These are phyloP conservation scores for Crocodylus rhombifer DNA, from an alignment of 2,797 vertebrate genomes.

Conservation along the genomic window DNA sequence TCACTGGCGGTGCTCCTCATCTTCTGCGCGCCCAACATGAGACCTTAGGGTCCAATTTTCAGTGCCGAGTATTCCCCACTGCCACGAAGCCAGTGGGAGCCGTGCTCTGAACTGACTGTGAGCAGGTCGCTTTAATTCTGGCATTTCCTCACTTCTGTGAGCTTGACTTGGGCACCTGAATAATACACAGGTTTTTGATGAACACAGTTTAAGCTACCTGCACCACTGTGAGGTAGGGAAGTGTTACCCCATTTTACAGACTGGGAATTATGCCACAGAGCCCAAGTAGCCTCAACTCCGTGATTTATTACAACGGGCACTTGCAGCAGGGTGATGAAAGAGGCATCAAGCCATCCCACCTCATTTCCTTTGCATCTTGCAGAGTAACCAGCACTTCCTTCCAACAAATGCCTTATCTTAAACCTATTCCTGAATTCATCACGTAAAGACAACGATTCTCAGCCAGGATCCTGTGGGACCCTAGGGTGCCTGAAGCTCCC, in stretches of 20 bases:
- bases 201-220: too few relatives aligned
- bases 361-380: rapidly evolving
- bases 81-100: not conserved
- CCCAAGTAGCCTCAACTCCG: not conserved
- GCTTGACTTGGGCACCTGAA: not conserved
- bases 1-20: not conserved
- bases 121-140: not conserved
- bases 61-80: not conserved
- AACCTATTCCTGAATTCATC: not conserved
- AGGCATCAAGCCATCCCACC: not conserved
- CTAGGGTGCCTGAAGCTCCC: too few relatives aligned
- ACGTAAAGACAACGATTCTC: not conserved
- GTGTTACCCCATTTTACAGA: too few relatives aligned
- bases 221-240: too few relatives aligned
- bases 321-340: not conserved
- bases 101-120: not conserved
- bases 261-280: not conserved
- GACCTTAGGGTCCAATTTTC: not conserved
- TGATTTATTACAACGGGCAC: not conserved
- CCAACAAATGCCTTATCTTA: not conserved
- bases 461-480: too few relatives aligned
- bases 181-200: not conserved
- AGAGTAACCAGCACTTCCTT: not conserved
- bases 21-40: not conserved
- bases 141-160: not conserved